Evolutionary conservation across 2,113 vertebrate species (phyloP), one percentile per base, ranked within the genome.

Genomic region (Okapia johnstoni): DNA sequence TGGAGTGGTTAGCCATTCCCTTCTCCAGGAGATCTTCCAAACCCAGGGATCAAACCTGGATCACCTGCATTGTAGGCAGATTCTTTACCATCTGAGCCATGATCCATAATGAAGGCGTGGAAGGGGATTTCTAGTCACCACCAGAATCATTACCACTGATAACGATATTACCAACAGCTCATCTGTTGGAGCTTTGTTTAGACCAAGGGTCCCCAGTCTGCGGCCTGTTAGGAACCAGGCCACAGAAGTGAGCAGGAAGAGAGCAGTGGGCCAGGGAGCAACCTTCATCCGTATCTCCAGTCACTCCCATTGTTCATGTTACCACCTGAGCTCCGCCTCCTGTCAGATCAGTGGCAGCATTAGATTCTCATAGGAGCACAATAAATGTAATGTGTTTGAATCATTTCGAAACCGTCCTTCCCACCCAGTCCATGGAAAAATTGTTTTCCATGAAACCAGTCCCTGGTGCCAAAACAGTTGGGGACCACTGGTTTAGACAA

Each of bases 181-280:
- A 0, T 40, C 54, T 21, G 0, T 14, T 28, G 0, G n/a, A 63
- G 63, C 58, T 57, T 40, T 4, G 0, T 55, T 77, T 21, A 77
- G 84, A 33, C 40, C 40, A 76, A 23, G 40, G 40, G 70, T 76
- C 70, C 12, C 3, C 23, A 76, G 70, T 43, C 70, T 0, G 6
- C 26, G 36, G 36, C 70, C 70, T 73, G 36, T 61, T 61, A 61
- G 58, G 36, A 43, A 73, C 11, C 70, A 73, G 70, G 70, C 70
- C 36, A 25, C 36, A 43, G 21, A n/a, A n/a, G n/a, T n/a, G n/a
- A 73, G 70, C 70, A 15, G 70, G 70, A 76, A 26, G 70, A 26
- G 70, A 76, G 40, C 70, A 76, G 40, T 43, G 70, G 70, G 70
- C 70, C 26, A 13, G 3, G 21, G 40, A 43, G 70, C 40, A 76